A percentile compares a stretch with the other conserved stretches of the same genome.
Conservation (phyloP, 2,797 vertebrate species). For the Myotis pilosus region DNA sequence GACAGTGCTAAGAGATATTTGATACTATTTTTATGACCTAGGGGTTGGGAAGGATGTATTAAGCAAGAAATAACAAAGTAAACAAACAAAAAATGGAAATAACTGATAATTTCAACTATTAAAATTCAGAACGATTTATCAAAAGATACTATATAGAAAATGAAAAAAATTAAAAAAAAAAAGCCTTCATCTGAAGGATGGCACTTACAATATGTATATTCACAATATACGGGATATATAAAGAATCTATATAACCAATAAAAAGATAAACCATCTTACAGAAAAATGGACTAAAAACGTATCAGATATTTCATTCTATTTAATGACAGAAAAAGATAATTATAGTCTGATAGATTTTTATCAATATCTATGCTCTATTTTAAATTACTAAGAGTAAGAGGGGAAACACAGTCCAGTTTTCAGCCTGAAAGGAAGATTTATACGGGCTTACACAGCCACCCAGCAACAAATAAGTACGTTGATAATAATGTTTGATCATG, state of each 20-base stretch:
- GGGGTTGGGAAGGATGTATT: neutral
- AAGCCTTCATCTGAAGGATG: neutral
- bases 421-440: slow-evolving; percentile 1
- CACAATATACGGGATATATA: neutral
- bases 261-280: neutral
- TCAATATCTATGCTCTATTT: slow-evolving; percentile 5
- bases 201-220: neutral
- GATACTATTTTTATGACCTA: neutral
- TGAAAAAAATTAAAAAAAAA: neutral
- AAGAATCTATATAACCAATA: neutral
- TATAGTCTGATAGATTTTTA: neutral
- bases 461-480: slow-evolving; percentile 58
- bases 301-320: neutral
- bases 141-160: neutral
- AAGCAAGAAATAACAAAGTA: neutral
- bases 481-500: slow-evolving; percentile 64
- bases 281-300: neutral
- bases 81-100: neutral
- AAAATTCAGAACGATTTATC: slow-evolving; percentile 6
- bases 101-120: neutral
- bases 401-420: neutral
- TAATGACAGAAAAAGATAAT: slow-evolving; percentile 37
- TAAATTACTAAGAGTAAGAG: neutral
- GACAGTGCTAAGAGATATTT: neutral
- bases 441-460: neutral